Base-by-base conservation (phyloP, 1,140 invertebrate genomes). In the Propsilocerus akamusi region DNA sequence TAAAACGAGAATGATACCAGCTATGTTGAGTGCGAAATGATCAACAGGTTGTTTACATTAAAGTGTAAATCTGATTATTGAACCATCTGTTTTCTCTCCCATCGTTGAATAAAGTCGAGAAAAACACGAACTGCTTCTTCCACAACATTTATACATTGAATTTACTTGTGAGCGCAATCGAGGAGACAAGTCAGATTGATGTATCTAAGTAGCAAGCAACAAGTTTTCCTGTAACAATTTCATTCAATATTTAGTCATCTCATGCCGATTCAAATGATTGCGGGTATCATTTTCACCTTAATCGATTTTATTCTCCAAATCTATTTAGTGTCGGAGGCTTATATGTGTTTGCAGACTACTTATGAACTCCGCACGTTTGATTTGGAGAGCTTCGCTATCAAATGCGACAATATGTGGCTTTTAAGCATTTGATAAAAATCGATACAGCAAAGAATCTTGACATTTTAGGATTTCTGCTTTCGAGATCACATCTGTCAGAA, bases 311-410 rank as follows among this genome's bases (percentile, higher is more conserved):
- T 17, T 3, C 8, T 20, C 8, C n/a, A 41, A 14, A 17, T 17
- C 22, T 41, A 20, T 14, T 20, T 41, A 5, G 34, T 41, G 34
- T 41, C 34, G 17, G 34, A 41, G 22, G 34, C 34, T 17, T 41
- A 4, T 3, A 41, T 41, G 34, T 41, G 22, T 17, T 41, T 41
- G 5, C 5, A 14, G 10, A 41, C 34, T 7, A 8, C 34, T 41
- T 41, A 3, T 20, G 34, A 20, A 20, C n/a, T n/a, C 34, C 34
- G 5, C 1, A 4, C 22, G 4, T 41, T 8, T 4, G 34, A 17
- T 41, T 41, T 41, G 14, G 22, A 41, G 34, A 41, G 34, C 10
- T 41, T 41, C 34, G 17, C n/a, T 41, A 41, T 41, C n/a, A 41
- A 17, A 20, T 41, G 10, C 17, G n/a, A 17, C 14, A n/a, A 5